Base-by-base conservation (phyloP, 2,888 invertebrate species). In the Heliconius aoede region DNA sequence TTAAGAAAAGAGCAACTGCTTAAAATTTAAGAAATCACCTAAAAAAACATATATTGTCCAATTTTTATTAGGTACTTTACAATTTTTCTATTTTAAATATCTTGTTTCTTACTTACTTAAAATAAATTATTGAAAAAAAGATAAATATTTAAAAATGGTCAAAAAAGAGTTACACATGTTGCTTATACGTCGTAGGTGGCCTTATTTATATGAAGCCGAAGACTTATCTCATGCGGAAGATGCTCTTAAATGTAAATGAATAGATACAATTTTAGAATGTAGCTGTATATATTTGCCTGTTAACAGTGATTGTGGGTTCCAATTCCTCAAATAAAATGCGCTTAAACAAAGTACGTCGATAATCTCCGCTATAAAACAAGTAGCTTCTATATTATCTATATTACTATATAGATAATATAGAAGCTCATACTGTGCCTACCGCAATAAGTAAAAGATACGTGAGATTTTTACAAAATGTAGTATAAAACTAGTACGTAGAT, bases 1-100 rank as follows among this genome's bases (percentile, higher is more conserved):
- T 76, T 75, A 71, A 75, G 71, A 71, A 64, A 28, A 51, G 4
- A 40, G 64, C 64, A 55, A 64, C 65, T 64, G 64, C 30, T 72
- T 40, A n/a, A 75, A 61, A 32, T 62, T 71, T 72, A 26, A 26
- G 61, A 61, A 74, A 64, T 71, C 32, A 28, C 64, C 28, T 21
- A 71, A 40, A 24, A 51, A 61, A 28, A 36, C 1, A 61, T 26
- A 7, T 21, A 24, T 72, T 61, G 36, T 60, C 36, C 5, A 18
- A 8, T 72, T 60, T 26, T 32, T 32, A n/a, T 71, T 60, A 8
- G 36, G 36, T 11, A 11, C 36, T 36, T 36, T 36, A 1, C 11
- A 32, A 0, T 9, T 46, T 18, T 18, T 1, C 18, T 18, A 5
- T 46, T 46, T 18, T 18, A 18, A 4, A 18, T 46, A 18, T 18